phyloP scores from a whole-genome alignment of 2,113 vertebrate species.

The Podocnemis expansa region DNA sequence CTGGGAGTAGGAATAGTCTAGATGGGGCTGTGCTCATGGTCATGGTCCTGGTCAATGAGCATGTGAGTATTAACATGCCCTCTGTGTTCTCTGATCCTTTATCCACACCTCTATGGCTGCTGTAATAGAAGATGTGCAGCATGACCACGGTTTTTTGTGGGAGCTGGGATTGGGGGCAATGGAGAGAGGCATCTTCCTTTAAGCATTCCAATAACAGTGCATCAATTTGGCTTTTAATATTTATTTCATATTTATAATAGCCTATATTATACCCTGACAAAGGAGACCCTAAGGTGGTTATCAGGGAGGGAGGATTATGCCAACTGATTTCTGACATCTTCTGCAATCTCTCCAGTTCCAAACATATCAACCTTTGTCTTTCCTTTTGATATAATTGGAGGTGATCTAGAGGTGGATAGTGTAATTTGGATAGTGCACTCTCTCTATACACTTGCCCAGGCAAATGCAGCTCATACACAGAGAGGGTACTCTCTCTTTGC shows the following conservation, averaged over 20 bases:
- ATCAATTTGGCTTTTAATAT: background rate
- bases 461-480: too few relatives aligned
- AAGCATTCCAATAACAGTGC: background rate
- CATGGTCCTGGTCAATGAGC: background rate
- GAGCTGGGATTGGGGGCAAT: background rate
- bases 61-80: rapidly evolving
- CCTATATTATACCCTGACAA: too few relatives aligned
- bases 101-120: background rate
- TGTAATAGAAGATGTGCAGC: background rate
- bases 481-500: too few relatives aligned
- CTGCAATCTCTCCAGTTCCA: too few relatives aligned
- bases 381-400: too few relatives aligned
- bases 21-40: background rate
- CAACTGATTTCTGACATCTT: too few relatives aligned
- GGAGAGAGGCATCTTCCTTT: background rate
- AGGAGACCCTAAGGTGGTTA: too few relatives aligned
- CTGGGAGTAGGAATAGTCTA: background rate
- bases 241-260: background rate
- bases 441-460: too few relatives aligned
- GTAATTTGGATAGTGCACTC: too few relatives aligned
- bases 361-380: too few relatives aligned
- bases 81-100: background rate
- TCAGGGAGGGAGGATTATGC: too few relatives aligned
- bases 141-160: background rate
- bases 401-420: too few relatives aligned